Percentiles rank a stretch among this genome's conserved stretches.
Conservation (phyloP, 2,113 vertebrate genomes). For the Phrynosoma platyrhinos region DNA sequence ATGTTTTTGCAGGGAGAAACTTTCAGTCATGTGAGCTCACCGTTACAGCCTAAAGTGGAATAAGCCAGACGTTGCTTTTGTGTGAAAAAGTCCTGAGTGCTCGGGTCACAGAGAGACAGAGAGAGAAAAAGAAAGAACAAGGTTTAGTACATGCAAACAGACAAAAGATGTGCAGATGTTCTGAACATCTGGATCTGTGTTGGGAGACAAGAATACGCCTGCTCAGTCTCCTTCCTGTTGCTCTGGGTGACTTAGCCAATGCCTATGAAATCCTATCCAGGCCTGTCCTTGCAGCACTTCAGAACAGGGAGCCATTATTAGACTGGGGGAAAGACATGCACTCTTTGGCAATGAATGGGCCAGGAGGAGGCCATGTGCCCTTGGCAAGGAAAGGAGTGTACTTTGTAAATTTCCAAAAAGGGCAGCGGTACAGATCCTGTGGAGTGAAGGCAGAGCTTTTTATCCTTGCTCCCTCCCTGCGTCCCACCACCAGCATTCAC, state of each 20-base stretch:
- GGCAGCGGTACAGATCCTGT: slow-evolving; percentile 77
- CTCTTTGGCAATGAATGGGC: slow-evolving; percentile 72
- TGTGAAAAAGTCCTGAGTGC: not conserved
- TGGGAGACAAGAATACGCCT: not conserved
- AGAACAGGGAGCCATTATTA: slow-evolving; percentile 72
- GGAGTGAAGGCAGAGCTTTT: slow-evolving; percentile 55
- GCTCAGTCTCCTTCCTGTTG: not conserved
- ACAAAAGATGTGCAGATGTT: not conserved
- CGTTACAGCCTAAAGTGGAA: not conserved
- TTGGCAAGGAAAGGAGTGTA: slow-evolving; percentile 78
- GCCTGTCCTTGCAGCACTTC: slow-evolving; percentile 40
- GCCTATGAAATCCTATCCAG: slow-evolving; percentile 42
- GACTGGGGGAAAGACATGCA: slow-evolving; percentile 59
- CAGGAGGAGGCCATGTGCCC: slow-evolving; percentile 72
- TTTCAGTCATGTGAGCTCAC: not conserved
- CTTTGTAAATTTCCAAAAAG: slow-evolving; percentile 83
- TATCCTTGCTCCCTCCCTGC: not conserved
- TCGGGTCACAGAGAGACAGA: not conserved
- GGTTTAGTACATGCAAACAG: not conserved
- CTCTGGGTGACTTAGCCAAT: slow-evolving; percentile 47
- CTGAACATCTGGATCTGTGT: not conserved
- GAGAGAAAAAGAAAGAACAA: not conserved
- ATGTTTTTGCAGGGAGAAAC: not conserved
- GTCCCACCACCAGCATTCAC: too few species aligned
- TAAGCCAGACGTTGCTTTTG: too few species aligned